Evolutionary conservation across 1,140 invertebrate genomes (phyloP).

Genomic region (Eumaeus atala): DNA sequence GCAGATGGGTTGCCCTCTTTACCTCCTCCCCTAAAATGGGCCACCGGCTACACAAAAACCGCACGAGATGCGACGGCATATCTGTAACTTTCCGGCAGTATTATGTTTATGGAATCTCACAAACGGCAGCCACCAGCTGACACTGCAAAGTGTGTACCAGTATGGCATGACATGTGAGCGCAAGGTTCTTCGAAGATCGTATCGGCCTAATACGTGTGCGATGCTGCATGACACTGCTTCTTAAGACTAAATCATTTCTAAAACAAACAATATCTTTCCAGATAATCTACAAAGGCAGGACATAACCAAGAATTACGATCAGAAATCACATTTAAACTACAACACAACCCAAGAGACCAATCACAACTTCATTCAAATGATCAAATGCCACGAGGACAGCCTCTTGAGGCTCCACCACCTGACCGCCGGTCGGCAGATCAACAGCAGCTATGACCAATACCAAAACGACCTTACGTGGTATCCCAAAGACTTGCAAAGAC

Average conservation of each 20-base stretch:
- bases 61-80: too few relatives aligned
- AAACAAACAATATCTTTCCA: background rate
- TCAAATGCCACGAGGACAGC: constrained; percentile 66
- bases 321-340: constrained; percentile 43
- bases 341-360: constrained; percentile 44
- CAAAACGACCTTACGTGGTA: constrained; percentile 60
- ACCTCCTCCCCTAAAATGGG: too few relatives aligned
- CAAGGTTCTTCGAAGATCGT: too few relatives aligned
- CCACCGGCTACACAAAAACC: too few relatives aligned
- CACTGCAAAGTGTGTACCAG: too few relatives aligned
- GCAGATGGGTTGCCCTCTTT: too few relatives aligned
- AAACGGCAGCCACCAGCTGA: too few relatives aligned
- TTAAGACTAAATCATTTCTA: background rate
- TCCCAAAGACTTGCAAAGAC: constrained; percentile 56
- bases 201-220: too few relatives aligned
- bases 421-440: constrained; percentile 49
- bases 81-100: too few relatives aligned
- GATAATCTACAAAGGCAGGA: constrained; percentile 25
- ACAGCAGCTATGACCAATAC: constrained; percentile 44
- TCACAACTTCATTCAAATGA: constrained; percentile 64
- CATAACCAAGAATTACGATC: constrained; percentile 39
- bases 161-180: too few relatives aligned
- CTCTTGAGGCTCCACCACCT: constrained; percentile 55
- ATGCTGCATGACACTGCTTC: too few relatives aligned
- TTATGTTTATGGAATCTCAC: too few relatives aligned